Conservation (phyloP, 2,113 vertebrate genomes). For the Mixornis gularis region DNA sequence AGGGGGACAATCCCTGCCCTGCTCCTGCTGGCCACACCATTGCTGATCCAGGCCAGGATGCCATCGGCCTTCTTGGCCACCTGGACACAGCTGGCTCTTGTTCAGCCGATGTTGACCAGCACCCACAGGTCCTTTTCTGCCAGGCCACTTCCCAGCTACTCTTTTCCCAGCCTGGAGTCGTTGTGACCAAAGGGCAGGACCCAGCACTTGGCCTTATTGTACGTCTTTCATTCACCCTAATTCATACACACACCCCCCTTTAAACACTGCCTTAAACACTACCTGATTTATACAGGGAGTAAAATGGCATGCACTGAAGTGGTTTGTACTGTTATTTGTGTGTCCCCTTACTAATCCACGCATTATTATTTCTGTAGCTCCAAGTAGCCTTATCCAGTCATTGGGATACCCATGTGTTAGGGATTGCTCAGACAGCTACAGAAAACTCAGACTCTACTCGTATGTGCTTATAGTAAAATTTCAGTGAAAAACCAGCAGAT, state of each 20-base stretch:
- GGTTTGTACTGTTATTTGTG: neutral
- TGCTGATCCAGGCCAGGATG: neutral
- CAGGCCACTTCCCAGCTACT: neutral
- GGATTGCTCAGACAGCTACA: neutral
- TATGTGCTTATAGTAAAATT: neutral
- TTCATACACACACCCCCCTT: neutral
- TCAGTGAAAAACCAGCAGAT: neutral
- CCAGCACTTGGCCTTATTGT: accelerated
- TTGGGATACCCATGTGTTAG: neutral
- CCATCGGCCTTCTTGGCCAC: too few species aligned
- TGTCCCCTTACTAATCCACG: neutral
- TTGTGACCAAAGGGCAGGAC: neutral
- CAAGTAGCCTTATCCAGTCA: neutral
- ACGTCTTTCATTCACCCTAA: neutral
- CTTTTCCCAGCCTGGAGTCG: neutral
- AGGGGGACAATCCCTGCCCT: neutral
- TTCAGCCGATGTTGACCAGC: too few species aligned
- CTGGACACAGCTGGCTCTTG: too few species aligned
- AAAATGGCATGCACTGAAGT: neutral
- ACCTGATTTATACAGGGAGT: neutral
- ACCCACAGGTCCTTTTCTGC: neutral
- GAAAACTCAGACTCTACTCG: neutral
- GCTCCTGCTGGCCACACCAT: neutral
- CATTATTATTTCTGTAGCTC: neutral
- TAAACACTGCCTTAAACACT: neutral